Evolutionary conservation across 2,113 vertebrate genomes (phyloP), one percentile per base, ranked within the genome.

Genomic region (Oreotrochilus melanogaster): DNA sequence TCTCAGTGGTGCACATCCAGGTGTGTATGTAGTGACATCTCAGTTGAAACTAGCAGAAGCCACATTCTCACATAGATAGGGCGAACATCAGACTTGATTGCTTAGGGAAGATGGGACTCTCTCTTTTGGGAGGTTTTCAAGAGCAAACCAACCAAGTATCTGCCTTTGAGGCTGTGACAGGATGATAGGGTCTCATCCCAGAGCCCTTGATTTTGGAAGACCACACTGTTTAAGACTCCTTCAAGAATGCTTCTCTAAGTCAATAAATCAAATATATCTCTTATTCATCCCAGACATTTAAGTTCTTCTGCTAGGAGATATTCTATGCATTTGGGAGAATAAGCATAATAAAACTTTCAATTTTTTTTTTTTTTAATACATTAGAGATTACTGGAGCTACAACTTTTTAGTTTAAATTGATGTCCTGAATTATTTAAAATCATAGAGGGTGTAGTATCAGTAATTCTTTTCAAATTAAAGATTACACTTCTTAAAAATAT

Each of bases 401-500:
- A 92, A 88, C 54, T 95, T 94, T 89, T 76, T 88, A 78, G 69
- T 89, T 94, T 92, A 75, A 95, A 87, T 17, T 76, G 45, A 82
- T 89, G 21, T 43, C 31, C 27, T 85, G 67, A 65, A 87, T 82
- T 82, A 89, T 88, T 90, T 88, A 50, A 89, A 89, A 83, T 74
- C 27, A n/a, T 53, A 78, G 37, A 21, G 89, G 88, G 6, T 78
- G 13, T 81, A 90, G 56, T 65, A 18, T 43, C 28, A 69, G 35
- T 51, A 76, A 91, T 94, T 95, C 81, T 91, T 94, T 62, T 73
- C 31, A 73, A 82, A 85, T 87, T 73, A 53, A 61, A 94, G 65
- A 58, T 70, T 21, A 35, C 56, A 66, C 17, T 85, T 96, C 67
- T 67, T 91, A 91, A 71, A 51, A 74, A 67, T 22, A 6, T 83